Evolutionary conservation across 2,797 vertebrate genomes (phyloP).

Genomic region (Karalla daura): DNA sequence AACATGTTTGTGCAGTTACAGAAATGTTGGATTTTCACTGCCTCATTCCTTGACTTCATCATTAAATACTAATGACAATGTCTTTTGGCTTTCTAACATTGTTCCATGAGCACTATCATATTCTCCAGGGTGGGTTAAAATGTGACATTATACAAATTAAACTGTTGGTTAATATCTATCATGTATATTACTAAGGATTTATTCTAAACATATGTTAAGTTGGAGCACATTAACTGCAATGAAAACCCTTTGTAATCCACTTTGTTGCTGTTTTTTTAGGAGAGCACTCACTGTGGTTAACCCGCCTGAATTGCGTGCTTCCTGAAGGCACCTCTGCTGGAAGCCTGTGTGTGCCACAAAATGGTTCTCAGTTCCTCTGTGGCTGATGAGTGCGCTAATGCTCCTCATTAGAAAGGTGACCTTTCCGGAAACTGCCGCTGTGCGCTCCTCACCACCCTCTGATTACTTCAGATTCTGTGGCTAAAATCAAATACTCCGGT

Average conservation of each 20-base stretch:
- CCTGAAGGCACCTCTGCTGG: constrained; percentile 24
- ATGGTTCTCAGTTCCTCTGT: constrained; percentile 62
- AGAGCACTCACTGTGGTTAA: constrained; percentile 21
- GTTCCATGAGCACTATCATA: not conserved
- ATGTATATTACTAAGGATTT: not conserved
- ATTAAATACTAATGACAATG: not conserved
- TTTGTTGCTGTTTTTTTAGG: constrained; percentile 15
- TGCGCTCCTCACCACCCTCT: constrained; percentile 60
- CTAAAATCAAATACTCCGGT: constrained; percentile 67
- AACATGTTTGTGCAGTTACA: not conserved
- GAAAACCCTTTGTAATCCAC: constrained; percentile 21
- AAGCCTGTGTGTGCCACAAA: constrained; percentile 59
- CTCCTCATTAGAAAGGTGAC: constrained; percentile 78
- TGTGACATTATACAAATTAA: not conserved
- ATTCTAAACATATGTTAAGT: constrained; percentile 10
- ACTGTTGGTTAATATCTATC: not conserved
- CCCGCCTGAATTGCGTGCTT: constrained; percentile 21
- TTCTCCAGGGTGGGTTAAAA: not conserved
- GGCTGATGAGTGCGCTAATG: constrained; percentile 69
- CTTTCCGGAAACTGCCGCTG: constrained; percentile 75
- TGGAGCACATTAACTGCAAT: constrained; percentile 10
- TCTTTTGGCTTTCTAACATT: not conserved
- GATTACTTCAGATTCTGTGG: constrained; percentile 71
- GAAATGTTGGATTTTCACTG: not conserved
- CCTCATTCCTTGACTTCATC: not conserved